Conservation (phyloP, 92 coral and sea anemone genomes). For the Porites divaricata region DNA sequence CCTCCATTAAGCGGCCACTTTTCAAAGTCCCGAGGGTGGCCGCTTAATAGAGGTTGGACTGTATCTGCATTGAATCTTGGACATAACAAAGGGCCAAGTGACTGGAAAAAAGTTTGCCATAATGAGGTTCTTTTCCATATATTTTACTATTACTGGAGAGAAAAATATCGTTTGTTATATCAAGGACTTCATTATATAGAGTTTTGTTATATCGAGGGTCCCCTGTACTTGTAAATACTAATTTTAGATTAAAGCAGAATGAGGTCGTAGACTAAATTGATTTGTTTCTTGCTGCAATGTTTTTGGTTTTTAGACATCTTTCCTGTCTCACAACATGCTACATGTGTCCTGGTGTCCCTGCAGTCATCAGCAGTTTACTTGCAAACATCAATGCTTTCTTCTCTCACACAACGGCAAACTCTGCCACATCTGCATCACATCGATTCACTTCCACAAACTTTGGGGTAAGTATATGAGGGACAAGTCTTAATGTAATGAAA, state of each 20-base stretch:
- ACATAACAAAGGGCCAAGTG: too few relatives aligned
- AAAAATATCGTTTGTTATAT: not conserved
- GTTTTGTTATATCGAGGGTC: too few relatives aligned
- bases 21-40: too few relatives aligned
- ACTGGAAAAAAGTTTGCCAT: too few relatives aligned
- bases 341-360: constrained; percentile 95
- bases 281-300: not conserved
- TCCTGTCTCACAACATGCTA: constrained; percentile 91
- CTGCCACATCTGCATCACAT: constrained; percentile 93
- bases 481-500: not conserved
- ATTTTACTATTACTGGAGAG: too few relatives aligned
- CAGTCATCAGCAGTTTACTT: constrained; percentile 84
- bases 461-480: constrained; percentile 71
- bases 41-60: too few relatives aligned
- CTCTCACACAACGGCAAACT: constrained; percentile 97
- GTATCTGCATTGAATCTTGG: too few relatives aligned
- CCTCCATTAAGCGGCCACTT: too few relatives aligned
- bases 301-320: constrained; percentile 69
- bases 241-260: not conserved
- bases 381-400: constrained; percentile 99
- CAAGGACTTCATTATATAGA: not conserved
- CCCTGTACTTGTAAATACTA: too few relatives aligned
- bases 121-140: too few relatives aligned
- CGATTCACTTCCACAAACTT: constrained; percentile 98
- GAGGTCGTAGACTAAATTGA: not conserved